A percentile compares a stretch with the other conserved stretches of the same genome.
Conservation (phyloP, 2,888 invertebrate genomes). For the Andrena fulva region DNA sequence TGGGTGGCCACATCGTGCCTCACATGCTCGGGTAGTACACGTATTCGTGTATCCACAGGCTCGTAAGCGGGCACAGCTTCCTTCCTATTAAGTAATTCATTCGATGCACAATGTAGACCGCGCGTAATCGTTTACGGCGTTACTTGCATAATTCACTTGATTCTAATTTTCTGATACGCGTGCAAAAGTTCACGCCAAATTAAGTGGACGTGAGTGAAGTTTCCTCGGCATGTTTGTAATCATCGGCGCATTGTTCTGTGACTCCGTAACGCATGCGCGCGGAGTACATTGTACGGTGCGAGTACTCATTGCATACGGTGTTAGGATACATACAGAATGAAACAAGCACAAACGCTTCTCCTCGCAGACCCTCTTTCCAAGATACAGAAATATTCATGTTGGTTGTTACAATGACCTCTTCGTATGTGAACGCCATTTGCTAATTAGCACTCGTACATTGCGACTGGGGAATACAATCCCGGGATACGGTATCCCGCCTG, state of each 20-base stretch:
- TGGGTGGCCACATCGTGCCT: slow-evolving; percentile 77
- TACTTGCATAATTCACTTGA: slow-evolving; percentile 4
- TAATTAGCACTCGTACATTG: no score
- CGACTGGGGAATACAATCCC: no score
- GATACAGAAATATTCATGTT: no score
- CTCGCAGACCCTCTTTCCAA: no score
- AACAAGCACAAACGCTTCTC: no score
- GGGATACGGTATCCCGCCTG: no score
- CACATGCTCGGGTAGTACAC: slow-evolving; percentile 15
- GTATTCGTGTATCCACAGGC: slow-evolving; percentile 5
- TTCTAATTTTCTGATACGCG: slow-evolving; percentile 20
- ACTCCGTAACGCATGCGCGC: background rate
- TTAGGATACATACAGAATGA: no score
- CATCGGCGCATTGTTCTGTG: slow-evolving; percentile 5
- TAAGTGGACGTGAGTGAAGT: background rate
- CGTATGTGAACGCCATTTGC: no score
- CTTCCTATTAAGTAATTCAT: slow-evolving; percentile 29
- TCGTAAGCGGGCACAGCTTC: background rate
- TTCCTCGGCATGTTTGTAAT: background rate
- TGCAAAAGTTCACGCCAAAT: slow-evolving; percentile 22
- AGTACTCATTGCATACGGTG: background rate
- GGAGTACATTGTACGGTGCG: background rate
- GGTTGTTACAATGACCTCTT: no score
- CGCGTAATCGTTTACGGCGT: background rate
- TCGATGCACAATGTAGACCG: background rate